Evolutionary conservation across 2,797 vertebrate genomes (phyloP), one percentile per base, ranked within the genome.

Genomic region (Orestias chungarensis): DNA sequence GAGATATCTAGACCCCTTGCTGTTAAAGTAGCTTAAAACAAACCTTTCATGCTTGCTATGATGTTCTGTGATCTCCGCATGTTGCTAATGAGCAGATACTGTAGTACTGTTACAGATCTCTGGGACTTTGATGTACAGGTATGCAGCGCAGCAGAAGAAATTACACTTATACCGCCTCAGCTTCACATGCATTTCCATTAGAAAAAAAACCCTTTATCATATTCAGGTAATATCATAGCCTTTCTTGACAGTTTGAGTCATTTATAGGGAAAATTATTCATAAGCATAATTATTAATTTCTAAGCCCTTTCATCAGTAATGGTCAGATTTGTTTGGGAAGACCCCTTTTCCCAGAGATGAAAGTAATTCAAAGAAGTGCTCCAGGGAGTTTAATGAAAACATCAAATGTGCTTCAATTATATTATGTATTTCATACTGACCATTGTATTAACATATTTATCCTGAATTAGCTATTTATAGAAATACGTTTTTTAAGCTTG

Each of bases 371-470:
- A 74, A 81, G 82, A 76, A 68, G 38, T 80, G 68, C 87, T 80
- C 64, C 74, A 73, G 66, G 87, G 82, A 67, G 87, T 81, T 83
- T 81, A 84, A 75, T 71, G 80, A 74, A 89, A 89, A 92, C 87
- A 90, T 93, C 90, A 93, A 90, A 91, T 74, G 3, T 25, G 64
- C 79, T 80, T 88, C 84, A 87, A 72, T 91, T 86, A 88, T 87
- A 85, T 88, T 81, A 87, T 86, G 86, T 79, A 73, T 68, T 49
- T 61, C 75, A 76, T 84, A 76, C 67, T 78, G 75, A 82, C 73
- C 76, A 75, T 68, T 80, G 67, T 79, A 88, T 87, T 90, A 82
- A 81, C 86, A 92, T 91, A 87, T 87, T 88, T 47, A 87, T 88
- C 65, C 73, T 71, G 70, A 71, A 61, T 79, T 83, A 68, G 57